phyloP scores from a whole-genome alignment of 2,797 vertebrate species.

The Oreonectes daqikongensis region DNA sequence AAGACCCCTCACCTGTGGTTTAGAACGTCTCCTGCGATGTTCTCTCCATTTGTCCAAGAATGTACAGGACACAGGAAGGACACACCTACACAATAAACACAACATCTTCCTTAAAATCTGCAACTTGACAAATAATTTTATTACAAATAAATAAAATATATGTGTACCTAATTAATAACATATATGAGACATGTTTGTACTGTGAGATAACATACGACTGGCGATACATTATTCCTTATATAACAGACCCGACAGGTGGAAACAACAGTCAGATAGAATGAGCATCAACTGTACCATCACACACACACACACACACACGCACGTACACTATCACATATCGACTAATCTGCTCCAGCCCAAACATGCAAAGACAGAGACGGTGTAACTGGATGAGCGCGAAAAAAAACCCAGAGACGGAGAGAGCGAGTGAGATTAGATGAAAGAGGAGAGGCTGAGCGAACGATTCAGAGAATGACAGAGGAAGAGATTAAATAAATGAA shows the following conservation, averaged over 20 bases:
- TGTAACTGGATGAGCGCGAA: constrained; percentile 64
- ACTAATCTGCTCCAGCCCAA: constrained; percentile 63
- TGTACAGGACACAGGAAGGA: constrained; percentile 89
- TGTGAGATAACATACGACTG: too few species aligned
- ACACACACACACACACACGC: constrained; percentile 47
- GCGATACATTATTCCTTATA: neutral
- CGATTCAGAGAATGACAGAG: constrained; percentile 32
- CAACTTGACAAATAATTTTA: neutral
- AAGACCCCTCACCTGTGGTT: constrained; percentile 81
- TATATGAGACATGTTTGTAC: too few species aligned
- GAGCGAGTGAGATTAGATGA: constrained; percentile 49
- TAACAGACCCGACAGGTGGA: neutral
- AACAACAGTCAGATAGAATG: constrained; percentile 24
- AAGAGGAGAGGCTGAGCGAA: constrained; percentile 26
- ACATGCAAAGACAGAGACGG: constrained; percentile 65
- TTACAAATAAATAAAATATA: too few species aligned
- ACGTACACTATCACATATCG: constrained; percentile 67
- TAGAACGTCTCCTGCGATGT: constrained; percentile 86
- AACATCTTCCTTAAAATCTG: neutral
- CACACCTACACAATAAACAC: constrained; percentile 73
- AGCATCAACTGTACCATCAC: constrained; percentile 26
- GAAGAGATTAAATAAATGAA: constrained; percentile 39
- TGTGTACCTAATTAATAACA: too few species aligned
- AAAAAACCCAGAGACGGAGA: constrained; percentile 58
- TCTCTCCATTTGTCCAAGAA: constrained; percentile 93